These are phyloP conservation scores for Epizoanthus stellaris DNA, from an alignment of 92 coral and sea anemone species.

Conservation along the genomic window DNA sequence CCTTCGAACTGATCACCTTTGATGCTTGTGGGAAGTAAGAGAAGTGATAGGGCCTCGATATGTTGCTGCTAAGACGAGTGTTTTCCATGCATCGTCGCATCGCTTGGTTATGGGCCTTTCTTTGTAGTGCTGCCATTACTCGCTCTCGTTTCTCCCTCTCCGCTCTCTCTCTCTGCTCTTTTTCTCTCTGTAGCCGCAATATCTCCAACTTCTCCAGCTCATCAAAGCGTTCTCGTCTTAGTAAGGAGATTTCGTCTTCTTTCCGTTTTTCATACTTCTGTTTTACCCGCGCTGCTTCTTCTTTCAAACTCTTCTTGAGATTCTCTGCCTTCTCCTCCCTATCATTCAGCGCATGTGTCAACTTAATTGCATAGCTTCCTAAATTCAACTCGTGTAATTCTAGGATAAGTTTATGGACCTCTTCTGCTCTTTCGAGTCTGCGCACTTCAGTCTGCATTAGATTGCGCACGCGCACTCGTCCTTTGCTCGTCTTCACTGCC, in stretches of 20 bases:
- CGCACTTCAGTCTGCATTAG: constrained; percentile 72
- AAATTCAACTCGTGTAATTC: constrained; percentile 70
- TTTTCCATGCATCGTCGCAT: constrained; percentile 62
- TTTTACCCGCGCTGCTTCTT: constrained; percentile 54
- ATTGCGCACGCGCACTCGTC: constrained; percentile 67
- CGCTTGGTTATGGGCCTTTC: constrained; percentile 69
- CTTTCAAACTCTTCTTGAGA: constrained; percentile 52
- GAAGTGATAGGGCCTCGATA: constrained; percentile 71
- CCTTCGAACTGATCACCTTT: background rate
- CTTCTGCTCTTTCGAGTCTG: constrained; percentile 79
- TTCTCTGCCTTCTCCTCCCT: constrained; percentile 68
- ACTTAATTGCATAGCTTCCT: constrained; percentile 60
- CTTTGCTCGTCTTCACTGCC: constrained; percentile 55
- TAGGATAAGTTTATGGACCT: constrained; percentile 74
- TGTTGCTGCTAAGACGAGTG: constrained; percentile 54
- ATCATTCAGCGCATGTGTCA: constrained; percentile 74
- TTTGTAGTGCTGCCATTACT: constrained; percentile 59
- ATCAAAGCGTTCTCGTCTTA: constrained; percentile 64
- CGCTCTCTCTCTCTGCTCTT: constrained; percentile 51
- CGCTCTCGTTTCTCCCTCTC: constrained; percentile 61
- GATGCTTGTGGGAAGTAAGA: constrained; percentile 64
- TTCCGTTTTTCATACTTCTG: constrained; percentile 41
- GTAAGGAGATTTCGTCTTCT: constrained; percentile 55
- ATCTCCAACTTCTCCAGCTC: constrained; percentile 61
- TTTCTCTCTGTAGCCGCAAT: constrained; percentile 59